Evolutionary conservation across 2,888 invertebrate genomes (phyloP).

Genomic region (Yponomeuta cagnagella): DNA sequence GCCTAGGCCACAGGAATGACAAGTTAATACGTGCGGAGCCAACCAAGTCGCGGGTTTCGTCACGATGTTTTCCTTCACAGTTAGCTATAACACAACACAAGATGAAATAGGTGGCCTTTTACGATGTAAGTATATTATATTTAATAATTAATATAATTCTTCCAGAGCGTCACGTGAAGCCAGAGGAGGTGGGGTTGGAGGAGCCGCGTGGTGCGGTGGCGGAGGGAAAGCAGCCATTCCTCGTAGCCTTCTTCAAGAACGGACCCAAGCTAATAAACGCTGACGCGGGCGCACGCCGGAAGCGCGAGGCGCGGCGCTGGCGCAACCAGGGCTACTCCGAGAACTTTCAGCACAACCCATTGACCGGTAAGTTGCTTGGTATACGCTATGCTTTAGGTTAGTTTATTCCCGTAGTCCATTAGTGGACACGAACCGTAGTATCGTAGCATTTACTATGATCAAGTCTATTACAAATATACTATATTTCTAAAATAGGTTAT

Average conservation of each 20-base stretch:
- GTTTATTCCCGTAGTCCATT: no score
- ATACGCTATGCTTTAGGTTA: no score
- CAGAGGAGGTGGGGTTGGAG: conserved; percentile 89
- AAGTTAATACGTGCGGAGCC: no score
- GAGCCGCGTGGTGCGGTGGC: conserved; percentile 77
- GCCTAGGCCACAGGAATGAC: no score
- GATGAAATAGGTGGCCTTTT: background rate
- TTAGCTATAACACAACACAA: no score
- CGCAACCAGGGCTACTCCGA: conserved; percentile 66
- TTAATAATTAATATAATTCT: conserved; percentile 14
- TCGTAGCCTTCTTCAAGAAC: conserved; percentile 91
- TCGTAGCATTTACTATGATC: no score
- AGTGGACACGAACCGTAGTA: no score
- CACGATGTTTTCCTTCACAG: no score
- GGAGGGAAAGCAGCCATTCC: conserved; percentile 91
- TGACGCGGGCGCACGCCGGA: conserved; percentile 75
- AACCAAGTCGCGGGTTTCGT: no score
- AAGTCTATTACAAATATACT: no score
- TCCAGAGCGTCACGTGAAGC: conserved; percentile 85
- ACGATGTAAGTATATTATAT: no score
- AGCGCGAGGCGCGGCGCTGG: conserved; percentile 75
- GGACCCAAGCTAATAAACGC: conserved; percentile 73
- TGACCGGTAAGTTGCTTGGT: conserved; percentile 56
- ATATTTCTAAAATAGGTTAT: no score
- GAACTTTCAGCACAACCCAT: conserved; percentile 73